phyloP scores from a whole-genome alignment of 2,113 vertebrate species.

The Dendropsophus ebraccatus region DNA sequence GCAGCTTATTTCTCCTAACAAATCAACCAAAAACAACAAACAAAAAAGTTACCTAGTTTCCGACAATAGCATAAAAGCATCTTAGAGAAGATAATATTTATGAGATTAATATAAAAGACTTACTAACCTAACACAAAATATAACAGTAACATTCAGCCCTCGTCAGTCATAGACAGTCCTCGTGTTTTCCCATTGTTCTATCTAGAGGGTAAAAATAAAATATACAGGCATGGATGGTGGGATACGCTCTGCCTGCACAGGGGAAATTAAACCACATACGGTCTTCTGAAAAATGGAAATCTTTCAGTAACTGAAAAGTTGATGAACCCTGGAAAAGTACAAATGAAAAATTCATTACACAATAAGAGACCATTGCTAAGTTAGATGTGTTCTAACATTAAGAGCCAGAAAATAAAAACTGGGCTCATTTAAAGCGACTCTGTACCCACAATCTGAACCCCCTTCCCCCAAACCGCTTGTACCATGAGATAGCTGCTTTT shows the following conservation, averaged over 20 bases:
- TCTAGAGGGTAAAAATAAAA: conserved; percentile 26
- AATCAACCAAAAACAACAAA: neutral
- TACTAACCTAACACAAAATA: neutral
- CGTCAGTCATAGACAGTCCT: neutral
- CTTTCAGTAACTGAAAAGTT: neutral
- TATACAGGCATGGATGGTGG: neutral
- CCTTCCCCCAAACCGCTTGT: no score
- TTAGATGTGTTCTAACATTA: neutral
- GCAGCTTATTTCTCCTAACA: conserved; percentile 50
- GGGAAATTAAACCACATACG: conserved; percentile 22
- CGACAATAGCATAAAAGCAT: neutral
- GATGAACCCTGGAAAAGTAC: neutral
- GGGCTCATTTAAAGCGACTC: neutral
- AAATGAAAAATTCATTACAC: conserved; percentile 12
- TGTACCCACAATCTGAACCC: no score
- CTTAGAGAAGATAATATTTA: neutral
- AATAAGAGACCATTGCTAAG: neutral
- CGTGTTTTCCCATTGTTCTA: neutral
- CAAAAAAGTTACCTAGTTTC: neutral
- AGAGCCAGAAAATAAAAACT: neutral
- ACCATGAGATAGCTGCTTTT: no score
- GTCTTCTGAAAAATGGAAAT: conserved; percentile 1
- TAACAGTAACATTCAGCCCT: neutral
- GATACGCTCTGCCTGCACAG: neutral
- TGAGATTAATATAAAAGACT: neutral